These are phyloP conservation scores for Montipora capricornis DNA, from an alignment of 64 coral and sea anemone genomes.

Conservation along the genomic window DNA sequence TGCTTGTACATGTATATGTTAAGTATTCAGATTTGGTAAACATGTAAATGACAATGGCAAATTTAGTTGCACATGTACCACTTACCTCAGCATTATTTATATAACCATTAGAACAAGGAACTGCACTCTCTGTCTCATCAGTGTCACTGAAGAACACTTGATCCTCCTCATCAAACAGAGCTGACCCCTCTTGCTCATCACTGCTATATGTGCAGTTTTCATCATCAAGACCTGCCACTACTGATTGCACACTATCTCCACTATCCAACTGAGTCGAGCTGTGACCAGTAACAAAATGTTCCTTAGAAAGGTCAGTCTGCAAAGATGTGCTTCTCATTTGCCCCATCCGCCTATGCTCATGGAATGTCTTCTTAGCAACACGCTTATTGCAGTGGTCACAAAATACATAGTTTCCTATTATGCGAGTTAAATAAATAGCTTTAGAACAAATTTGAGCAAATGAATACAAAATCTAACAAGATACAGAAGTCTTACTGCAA, in stretches of 20 bases:
- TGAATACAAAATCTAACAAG: no score
- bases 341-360: constrained; percentile 3
- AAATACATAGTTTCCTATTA: constrained; percentile 33
- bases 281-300: not conserved
- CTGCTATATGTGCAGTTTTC: not conserved
- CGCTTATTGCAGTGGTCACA: constrained; percentile 22
- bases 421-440: not conserved
- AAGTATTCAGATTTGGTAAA: not conserved
- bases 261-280: not conserved
- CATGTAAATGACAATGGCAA: not conserved
- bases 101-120: not conserved
- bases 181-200: constrained; percentile 16
- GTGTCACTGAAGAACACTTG: constrained; percentile 33
- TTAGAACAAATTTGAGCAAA: not conserved
- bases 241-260: not conserved
- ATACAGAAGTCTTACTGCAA: no score
- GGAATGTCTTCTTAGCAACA: constrained; percentile 36
- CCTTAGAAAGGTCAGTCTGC: not conserved
- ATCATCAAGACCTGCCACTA: not conserved
- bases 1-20: not conserved
- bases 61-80: not conserved
- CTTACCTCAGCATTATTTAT: not conserved
- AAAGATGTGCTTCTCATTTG: not conserved
- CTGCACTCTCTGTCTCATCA: not conserved
- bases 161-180: constrained; percentile 34